These are phyloP conservation scores for Embidobia sp. DNA, from an alignment of 2,888 invertebrate species.

Conservation along the genomic window DNA sequence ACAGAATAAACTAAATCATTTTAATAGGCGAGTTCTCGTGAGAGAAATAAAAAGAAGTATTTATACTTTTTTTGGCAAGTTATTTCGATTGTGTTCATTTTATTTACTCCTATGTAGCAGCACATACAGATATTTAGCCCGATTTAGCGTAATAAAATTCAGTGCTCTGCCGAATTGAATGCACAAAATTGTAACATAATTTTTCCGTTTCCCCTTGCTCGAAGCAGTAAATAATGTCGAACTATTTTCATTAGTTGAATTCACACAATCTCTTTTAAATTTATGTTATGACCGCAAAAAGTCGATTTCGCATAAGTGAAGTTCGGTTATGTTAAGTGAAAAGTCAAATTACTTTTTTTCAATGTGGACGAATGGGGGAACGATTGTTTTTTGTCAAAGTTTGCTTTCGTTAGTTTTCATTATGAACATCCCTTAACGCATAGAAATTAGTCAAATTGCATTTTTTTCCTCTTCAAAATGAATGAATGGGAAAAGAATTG, in stretches of 20 bases:
- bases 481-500: no score
- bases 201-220: constrained; percentile 1
- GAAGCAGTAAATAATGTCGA: not conserved
- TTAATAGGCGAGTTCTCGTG: no score
- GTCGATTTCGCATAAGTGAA: not conserved
- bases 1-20: no score
- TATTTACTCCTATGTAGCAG: not conserved
- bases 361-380: no score
- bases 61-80: not conserved
- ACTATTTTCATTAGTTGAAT: constrained; percentile 20
- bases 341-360: no score
- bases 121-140: constrained; percentile 1
- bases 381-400: no score
- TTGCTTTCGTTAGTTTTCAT: no score
- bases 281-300: not conserved
- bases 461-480: no score
- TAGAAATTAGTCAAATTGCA: no score
- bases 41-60: not conserved
- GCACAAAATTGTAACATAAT: constrained; percentile 5
- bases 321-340: no score
- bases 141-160: constrained; percentile 8
- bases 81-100: constrained; percentile 1
- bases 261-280: not conserved
- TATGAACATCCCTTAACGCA: no score
- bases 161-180: not conserved